A percentile compares a stretch with the other conserved stretches of the same genome.
Evolutionary conservation across 2,113 vertebrate genomes (phyloP).

Genomic region (Forbesichthys papilliferus): DNA sequence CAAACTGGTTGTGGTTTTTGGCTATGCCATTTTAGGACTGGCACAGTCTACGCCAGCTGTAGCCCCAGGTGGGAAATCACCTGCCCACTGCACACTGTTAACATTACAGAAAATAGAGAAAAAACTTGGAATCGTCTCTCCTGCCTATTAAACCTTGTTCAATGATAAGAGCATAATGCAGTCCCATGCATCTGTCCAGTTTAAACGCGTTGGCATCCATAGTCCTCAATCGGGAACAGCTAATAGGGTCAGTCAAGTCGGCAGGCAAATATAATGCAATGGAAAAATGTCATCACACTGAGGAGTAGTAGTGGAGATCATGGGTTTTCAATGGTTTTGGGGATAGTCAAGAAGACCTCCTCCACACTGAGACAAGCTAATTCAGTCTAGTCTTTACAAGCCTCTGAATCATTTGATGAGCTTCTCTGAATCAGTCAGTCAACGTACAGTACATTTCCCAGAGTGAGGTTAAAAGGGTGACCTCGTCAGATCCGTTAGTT

Average conservation of each 20-base stretch:
- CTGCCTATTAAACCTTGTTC: slow-evolving; percentile 9
- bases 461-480: slow-evolving; percentile 34
- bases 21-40: background rate
- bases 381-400: slow-evolving; percentile 32
- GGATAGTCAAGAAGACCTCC: slow-evolving; percentile 1
- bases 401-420: slow-evolving; percentile 55
- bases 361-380: background rate
- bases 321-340: slow-evolving; percentile 21
- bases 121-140: slow-evolving; percentile 8
- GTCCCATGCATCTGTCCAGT: slow-evolving; percentile 28
- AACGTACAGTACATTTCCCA: slow-evolving; percentile 49
- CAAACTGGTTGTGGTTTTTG: background rate
- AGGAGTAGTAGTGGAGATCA: slow-evolving; percentile 15
- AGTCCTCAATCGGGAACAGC: slow-evolving; percentile 46
- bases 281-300: slow-evolving; percentile 32
- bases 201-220: slow-evolving; percentile 46
- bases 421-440: slow-evolving; percentile 52
- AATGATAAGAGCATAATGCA: slow-evolving; percentile 28
- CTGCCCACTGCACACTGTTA: background rate
- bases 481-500: slow-evolving; percentile 42
- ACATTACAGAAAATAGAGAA: background rate
- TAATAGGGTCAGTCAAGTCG: slow-evolving; percentile 46
- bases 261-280: slow-evolving; percentile 32
- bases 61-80: background rate
- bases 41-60: background rate